Evolutionary conservation across 1,140 invertebrate species (phyloP).

Genomic region (Battus philenor): DNA sequence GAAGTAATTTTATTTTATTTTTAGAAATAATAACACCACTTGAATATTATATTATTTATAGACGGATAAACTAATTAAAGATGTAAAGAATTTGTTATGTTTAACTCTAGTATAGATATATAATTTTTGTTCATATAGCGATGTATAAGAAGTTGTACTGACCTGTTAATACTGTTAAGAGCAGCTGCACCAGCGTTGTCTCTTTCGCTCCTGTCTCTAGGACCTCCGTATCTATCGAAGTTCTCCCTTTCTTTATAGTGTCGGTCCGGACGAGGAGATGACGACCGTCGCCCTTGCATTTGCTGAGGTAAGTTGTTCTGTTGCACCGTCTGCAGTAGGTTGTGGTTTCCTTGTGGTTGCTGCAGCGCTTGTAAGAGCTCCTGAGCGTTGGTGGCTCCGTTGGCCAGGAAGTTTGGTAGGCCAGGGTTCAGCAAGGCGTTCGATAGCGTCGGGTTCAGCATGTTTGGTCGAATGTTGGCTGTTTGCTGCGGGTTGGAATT

Average conservation of each 20-base stretch:
- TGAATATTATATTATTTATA: too few species aligned
- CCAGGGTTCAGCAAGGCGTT: slow-evolving; percentile 79
- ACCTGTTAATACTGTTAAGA: slow-evolving; percentile 75
- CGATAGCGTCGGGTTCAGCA: slow-evolving; percentile 71
- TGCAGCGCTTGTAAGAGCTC: slow-evolving; percentile 81
- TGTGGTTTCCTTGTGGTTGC: slow-evolving; percentile 67
- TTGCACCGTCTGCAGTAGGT: slow-evolving; percentile 65
- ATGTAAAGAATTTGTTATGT: too few species aligned
- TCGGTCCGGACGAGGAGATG: slow-evolving; percentile 61
- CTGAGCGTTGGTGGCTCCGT: slow-evolving; percentile 79
- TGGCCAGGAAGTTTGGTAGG: slow-evolving; percentile 82
- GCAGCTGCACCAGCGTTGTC: slow-evolving; percentile 57
- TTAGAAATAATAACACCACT: too few species aligned
- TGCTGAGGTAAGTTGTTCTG: slow-evolving; percentile 64
- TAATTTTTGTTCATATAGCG: too few species aligned
- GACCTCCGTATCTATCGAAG: slow-evolving; percentile 54
- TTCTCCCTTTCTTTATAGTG: slow-evolving; percentile 73
- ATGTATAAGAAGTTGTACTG: too few species aligned
- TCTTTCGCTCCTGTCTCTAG: slow-evolving; percentile 65
- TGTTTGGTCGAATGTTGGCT: slow-evolving; percentile 76
- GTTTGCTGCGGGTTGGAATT: slow-evolving; percentile 62
- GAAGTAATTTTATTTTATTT: too few species aligned
- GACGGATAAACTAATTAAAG: too few species aligned
- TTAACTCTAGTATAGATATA: too few species aligned
- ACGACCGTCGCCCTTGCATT: slow-evolving; percentile 58